These are phyloP conservation scores for Harpalus rubripes DNA, from an alignment of 2,888 invertebrate genomes.

Conservation along the genomic window DNA sequence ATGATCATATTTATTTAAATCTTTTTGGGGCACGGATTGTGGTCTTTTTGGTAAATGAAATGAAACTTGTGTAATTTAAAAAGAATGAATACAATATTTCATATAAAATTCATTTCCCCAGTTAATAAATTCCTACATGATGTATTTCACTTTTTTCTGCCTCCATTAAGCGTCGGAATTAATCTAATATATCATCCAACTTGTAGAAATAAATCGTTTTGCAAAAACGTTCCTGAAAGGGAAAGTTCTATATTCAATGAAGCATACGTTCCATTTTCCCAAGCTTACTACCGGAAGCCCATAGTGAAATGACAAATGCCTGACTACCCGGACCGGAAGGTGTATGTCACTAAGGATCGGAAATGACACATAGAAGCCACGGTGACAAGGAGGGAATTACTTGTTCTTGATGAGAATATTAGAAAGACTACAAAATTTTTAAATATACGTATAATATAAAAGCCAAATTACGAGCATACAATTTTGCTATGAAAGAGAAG, in stretches of 20 bases:
- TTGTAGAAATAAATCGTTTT: slow-evolving; percentile 39
- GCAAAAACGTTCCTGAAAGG: slow-evolving; percentile 16
- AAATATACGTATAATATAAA: too few species aligned
- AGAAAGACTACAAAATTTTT: too few species aligned
- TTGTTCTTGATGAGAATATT: too few species aligned
- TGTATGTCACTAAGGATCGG: slow-evolving; percentile 23
- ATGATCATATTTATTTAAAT: too few species aligned
- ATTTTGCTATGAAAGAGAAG: too few species aligned
- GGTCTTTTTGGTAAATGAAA: background rate
- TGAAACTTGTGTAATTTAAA: background rate
- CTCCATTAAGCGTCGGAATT: slow-evolving; percentile 24
- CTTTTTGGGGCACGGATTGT: too few species aligned
- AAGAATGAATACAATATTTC: slow-evolving; percentile 28
- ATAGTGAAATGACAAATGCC: slow-evolving; percentile 40
- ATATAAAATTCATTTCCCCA: slow-evolving; percentile 17
- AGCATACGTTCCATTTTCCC: slow-evolving; percentile 32
- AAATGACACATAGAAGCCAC: background rate
- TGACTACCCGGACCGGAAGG: slow-evolving; percentile 10
- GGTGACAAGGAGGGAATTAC: background rate
- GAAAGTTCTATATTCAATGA: slow-evolving; percentile 28
- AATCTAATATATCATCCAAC: slow-evolving; percentile 30
- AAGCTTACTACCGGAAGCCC: background rate
- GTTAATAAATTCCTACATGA: slow-evolving; percentile 30
- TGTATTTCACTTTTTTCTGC: slow-evolving; percentile 12
- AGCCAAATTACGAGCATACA: too few species aligned